Base-by-base conservation (phyloP, 2,113 vertebrate genomes). In the Willisornis vidua region DNA sequence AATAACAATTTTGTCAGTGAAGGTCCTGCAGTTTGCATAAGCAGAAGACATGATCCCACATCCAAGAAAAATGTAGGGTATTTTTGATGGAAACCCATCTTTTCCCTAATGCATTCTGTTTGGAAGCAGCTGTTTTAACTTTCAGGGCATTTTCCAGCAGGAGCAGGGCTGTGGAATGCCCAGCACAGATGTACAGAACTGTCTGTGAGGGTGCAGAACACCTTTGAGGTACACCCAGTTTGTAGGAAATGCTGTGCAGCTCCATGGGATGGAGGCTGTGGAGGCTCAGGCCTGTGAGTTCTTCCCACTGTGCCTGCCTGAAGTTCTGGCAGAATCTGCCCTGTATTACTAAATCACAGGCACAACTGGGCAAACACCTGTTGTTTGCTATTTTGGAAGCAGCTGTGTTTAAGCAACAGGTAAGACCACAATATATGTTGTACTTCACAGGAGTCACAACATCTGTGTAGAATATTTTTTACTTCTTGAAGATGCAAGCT, bases 381-480 rank as follows among this genome's bases (percentile, higher is more conserved):
- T 33, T 12, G 1, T 54, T 87, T 79, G 74, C 58, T 41, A 22
- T 85, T 82, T 82, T 39, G 65, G 49, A 52, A 76, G 22, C 37
- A 80, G 23, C 19, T 77, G 12, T 29, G 19, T 83, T 72, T 76
- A 49, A 72, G 62, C 41, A 43, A 41, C 10, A 19, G 35, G 17
- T 54, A 25, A 54, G 65, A 66, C 76, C 57, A 35, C 1, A 0
- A 13, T 61, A 29, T 7, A 8, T 2, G 0, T 46, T 5, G 0
- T 65, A 45, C n/a, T 88, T 80, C 59, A 39, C 28, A 46, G 33
- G 20, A 48, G 37, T 80, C 41, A 51, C 39, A 33, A 23, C 23
- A 48, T 59, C 67, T 72, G 19, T 89, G 49, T 45, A 16, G 51
- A 77, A 8, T 54, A 46, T 33, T 58, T 86, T 73, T 65, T 61